Evolutionary conservation across 92 coral and sea anemone genomes (phyloP).

Genomic region (Epizoanthus rinbou): DNA sequence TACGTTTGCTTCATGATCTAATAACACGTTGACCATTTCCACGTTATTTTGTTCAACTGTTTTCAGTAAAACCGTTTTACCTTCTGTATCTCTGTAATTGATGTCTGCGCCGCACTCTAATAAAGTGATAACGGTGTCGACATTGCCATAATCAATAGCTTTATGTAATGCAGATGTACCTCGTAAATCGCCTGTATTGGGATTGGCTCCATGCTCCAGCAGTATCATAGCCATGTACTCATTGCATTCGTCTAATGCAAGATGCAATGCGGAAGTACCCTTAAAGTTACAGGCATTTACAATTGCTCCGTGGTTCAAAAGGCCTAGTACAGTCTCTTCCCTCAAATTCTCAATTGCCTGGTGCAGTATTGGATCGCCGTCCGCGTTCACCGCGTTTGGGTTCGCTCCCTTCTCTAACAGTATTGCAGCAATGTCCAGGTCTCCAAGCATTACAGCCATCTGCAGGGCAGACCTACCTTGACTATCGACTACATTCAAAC

Average conservation of each 20-base stretch:
- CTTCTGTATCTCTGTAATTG: background rate
- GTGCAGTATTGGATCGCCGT: slow-evolving; percentile 23
- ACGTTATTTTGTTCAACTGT: slow-evolving; percentile 1
- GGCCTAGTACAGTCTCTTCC: slow-evolving; percentile 4
- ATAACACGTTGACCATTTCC: slow-evolving; percentile 15
- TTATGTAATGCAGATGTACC: slow-evolving; percentile 6
- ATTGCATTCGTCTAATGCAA: background rate
- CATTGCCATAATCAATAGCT: background rate
- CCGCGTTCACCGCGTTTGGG: background rate
- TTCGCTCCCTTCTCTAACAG: slow-evolving; percentile 13
- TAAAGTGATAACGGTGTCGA: background rate
- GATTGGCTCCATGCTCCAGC: slow-evolving; percentile 12
- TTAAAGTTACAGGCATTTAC: slow-evolving; percentile 7
- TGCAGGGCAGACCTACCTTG: slow-evolving; percentile 15
- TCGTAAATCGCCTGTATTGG: background rate
- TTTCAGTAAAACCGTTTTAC: background rate
- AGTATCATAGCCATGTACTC: background rate
- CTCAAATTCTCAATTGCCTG: slow-evolving; percentile 7
- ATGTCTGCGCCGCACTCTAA: slow-evolving; percentile 25
- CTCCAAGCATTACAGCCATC: slow-evolving; percentile 18
- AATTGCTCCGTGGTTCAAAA: slow-evolving; percentile 18
- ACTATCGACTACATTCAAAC: background rate
- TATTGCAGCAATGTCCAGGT: slow-evolving; percentile 5
- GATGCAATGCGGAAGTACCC: slow-evolving; percentile 9
- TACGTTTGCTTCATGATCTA: slow-evolving; percentile 17